Percentiles rank a stretch among this genome's conserved stretches.
Evolutionary conservation across 2,797 vertebrate genomes (phyloP).

Genomic region (Spinibarbus caldwelli): DNA sequence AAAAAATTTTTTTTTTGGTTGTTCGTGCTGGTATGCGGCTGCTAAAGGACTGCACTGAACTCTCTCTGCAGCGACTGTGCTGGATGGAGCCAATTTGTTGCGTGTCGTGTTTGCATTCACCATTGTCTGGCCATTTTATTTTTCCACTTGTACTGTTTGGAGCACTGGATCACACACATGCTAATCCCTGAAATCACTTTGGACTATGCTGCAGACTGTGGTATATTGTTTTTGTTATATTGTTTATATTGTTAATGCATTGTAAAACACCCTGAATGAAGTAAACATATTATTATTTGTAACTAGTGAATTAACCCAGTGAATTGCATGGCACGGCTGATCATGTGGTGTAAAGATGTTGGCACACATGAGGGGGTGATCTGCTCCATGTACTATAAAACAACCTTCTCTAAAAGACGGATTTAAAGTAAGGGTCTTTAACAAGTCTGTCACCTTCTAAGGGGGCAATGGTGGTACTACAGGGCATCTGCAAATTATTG

Average conservation of each 20-base stretch:
- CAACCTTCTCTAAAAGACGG: background rate
- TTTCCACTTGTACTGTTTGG: conserved; percentile 1
- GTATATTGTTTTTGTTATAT: conserved; percentile 2
- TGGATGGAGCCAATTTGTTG: background rate
- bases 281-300: conserved; percentile 5
- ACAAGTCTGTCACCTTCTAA: background rate
- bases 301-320: background rate
- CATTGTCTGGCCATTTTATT: background rate
- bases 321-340: background rate
- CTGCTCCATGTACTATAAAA: background rate
- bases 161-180: conserved; percentile 7
- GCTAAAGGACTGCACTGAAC: background rate
- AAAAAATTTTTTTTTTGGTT: background rate
- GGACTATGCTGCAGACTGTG: background rate
- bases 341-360: background rate
- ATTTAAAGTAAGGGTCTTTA: background rate
- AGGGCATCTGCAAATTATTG: background rate
- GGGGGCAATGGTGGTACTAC: too few species aligned
- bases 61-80: background rate
- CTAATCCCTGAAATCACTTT: background rate
- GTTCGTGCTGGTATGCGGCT: background rate
- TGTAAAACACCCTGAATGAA: background rate
- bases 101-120: background rate
- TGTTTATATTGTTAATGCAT: conserved; percentile 2
- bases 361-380: background rate